These are phyloP conservation scores for Orius insidiosus DNA, from an alignment of 1,140 invertebrate species.

Conservation along the genomic window DNA sequence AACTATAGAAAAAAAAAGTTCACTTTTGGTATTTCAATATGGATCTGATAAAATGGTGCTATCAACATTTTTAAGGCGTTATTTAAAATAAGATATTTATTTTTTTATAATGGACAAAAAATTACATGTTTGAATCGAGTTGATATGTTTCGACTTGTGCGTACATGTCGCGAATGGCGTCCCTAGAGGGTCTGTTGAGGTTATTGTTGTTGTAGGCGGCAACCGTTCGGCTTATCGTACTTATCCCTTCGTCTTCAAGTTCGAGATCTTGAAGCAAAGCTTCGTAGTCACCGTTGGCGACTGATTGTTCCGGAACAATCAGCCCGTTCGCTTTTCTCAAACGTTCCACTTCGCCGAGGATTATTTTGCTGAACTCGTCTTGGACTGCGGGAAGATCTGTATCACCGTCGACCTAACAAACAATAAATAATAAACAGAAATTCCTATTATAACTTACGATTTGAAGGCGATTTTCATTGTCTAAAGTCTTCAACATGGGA, in stretches of 20 bases:
- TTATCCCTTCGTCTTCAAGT: conserved; percentile 13
- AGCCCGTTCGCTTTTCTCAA: conserved; percentile 26
- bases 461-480: conserved; percentile 54
- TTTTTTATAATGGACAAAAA: not conserved
- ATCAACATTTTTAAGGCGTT: no score
- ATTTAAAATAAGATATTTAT: no score
- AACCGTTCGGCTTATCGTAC: conserved; percentile 13
- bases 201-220: conserved; percentile 14
- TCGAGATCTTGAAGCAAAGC: conserved; percentile 19
- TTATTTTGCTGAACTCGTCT: conserved; percentile 48
- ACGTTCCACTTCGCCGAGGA: conserved; percentile 43
- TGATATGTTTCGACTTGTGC: conserved; percentile 23
- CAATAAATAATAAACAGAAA: not conserved
- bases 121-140: conserved; percentile 20
- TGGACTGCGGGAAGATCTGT: conserved; percentile 56
- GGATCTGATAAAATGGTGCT: no score
- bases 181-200: conserved; percentile 18
- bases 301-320: conserved; percentile 15
- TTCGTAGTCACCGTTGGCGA: conserved; percentile 16
- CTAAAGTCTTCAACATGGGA: conserved; percentile 69
- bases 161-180: conserved; percentile 25
- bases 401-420: conserved; percentile 53
- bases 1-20: not conserved
- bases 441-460: conserved; percentile 43
- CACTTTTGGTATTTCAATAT: no score